Base-by-base conservation (phyloP, 1,140 invertebrate genomes). In the Saccostrea cuccullata region DNA sequence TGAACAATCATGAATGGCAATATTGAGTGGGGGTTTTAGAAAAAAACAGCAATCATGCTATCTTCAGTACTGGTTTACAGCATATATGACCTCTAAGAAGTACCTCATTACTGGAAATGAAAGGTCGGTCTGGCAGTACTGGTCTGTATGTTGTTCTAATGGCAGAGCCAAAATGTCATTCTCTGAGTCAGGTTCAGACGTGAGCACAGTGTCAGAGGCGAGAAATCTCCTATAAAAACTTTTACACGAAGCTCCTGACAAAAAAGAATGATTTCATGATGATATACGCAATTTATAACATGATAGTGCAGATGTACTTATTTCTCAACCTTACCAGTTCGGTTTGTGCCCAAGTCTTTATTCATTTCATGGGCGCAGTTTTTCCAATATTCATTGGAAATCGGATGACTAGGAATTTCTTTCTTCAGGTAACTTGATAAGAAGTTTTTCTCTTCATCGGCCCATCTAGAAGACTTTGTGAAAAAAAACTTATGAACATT, bases 301-400 rank as follows among this genome's bases (percentile, higher is more conserved):
- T 15, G 11, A n/a, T 12, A n/a, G 8, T 70, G 6, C 40, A 47
- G 6, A 47, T 47, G 6, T 47, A 47, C 40, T 2, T 47, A 47
- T 6, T 3, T 70, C 26, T 70, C 36, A 55, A 55, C 30, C 82
- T 83, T n/a, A 83, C 82, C 82, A 47, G 82, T 83, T 55, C 82
- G 36, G 55, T 55, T 83, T 47, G 82, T 55, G 55, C 82, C 82
- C n/a, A 83, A 55, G 40, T 83, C 55, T 83, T 13, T 13, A 83
- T 83, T 83, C 82, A 83, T 47, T 20, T 47, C 82, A 20, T 55
- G 82, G 17, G 82, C 82, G 47, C 82, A 83, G 55, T 83, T n/a
- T 47, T 55, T 47, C 82, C 82, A 83, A n/a, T 55, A 40, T 47
- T 83, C 36, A 83, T 83, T 47, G 36, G 82, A 83, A 55, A 55